A percentile compares a stretch with the other conserved stretches of the same genome.
Conservation (phyloP, 1,140 invertebrate genomes). For the Brachionus plicatilis region DNA sequence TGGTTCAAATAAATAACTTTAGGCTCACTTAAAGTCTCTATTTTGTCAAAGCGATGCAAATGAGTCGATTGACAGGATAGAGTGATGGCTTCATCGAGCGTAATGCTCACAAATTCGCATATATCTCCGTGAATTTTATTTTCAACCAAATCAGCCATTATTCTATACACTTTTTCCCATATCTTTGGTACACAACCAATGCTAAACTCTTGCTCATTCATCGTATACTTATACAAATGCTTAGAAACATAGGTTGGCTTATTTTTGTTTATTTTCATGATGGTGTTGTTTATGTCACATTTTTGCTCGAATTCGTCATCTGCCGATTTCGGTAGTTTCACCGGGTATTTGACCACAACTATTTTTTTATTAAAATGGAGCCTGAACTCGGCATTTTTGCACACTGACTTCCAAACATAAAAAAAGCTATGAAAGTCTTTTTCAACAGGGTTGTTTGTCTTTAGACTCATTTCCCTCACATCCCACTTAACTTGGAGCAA, state of each 20-base stretch:
- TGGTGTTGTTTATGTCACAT: slow-evolving; percentile 9
- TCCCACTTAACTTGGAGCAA: not conserved
- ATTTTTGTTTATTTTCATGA: not conserved
- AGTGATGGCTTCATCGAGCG: not conserved
- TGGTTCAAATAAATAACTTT: slow-evolving; percentile 29
- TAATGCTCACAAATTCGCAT: not conserved
- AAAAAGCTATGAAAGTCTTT: slow-evolving; percentile 20
- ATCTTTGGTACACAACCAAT: not conserved
- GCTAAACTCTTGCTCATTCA: slow-evolving; percentile 33
- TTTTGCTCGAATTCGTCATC: slow-evolving; percentile 31
- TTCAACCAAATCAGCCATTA: not conserved
- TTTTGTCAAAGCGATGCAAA: slow-evolving; percentile 24
- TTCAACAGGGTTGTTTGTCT: not conserved
- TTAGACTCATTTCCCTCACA: slow-evolving; percentile 11
- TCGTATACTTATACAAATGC: slow-evolving; percentile 21
- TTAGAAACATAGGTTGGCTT: not conserved
- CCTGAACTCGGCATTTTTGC: slow-evolving; percentile 15
- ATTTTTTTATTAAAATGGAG: not conserved
- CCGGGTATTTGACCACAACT: not conserved
- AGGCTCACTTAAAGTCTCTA: slow-evolving; percentile 21
- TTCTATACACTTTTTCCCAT: not conserved
- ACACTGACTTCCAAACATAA: slow-evolving; percentile 29
- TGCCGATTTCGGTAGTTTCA: slow-evolving; percentile 19
- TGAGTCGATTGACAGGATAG: slow-evolving; percentile 25
- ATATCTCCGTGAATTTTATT: not conserved